Evolutionary conservation across 2,113 vertebrate genomes (phyloP), one percentile per base, ranked within the genome.

Genomic region (Dascyllus trimaculatus): DNA sequence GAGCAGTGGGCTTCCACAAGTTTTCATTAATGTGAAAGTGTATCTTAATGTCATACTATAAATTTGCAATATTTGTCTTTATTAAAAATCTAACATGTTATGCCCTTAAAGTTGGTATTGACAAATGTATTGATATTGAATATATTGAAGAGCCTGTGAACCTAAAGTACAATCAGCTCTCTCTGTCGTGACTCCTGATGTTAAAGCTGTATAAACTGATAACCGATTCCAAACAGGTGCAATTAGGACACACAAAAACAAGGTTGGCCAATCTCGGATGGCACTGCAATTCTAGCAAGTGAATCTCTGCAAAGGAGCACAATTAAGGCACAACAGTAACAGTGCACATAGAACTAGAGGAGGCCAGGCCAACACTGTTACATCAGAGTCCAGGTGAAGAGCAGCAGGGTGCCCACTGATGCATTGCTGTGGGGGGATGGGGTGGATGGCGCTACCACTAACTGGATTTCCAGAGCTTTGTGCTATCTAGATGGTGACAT

Each of bases 391-490:
- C 24, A 49, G 35, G 59, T 49, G 58, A 56, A 61, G 56, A 35
- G 38, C 70, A 61, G 69, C 51, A 69, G 65, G 58, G 54, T 43
- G 54, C 66, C 65, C 26, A 18, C 25, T 35, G 38, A 63, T 17
- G 11, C 40, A 48, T 38, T 52, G 49, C 26, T 38, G 13, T 26
- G 32, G 52, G 26, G 60, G 40, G 48, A 15, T 29, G 60, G n/a
- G 62, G 4, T n/a, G 21, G 32, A 57, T 24, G 24, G 57, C 22
- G 22, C 51, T 25, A 45, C 19, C 26, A 56, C 48, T 75, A 75
- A 75, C 22, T 75, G 71, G 71, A 75, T 81, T 80, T 81, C 58
- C 29, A 62, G 24, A 70, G 65, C 58, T 75, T 64, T 81, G 58
- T 26, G 45, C 71, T 56, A 60, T 61, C 70, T 80, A 61, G 35